Evolutionary conservation across 2,797 vertebrate genomes (phyloP), one percentile per base, ranked within the genome.

Genomic region (Meriones psammophilus): DNA sequence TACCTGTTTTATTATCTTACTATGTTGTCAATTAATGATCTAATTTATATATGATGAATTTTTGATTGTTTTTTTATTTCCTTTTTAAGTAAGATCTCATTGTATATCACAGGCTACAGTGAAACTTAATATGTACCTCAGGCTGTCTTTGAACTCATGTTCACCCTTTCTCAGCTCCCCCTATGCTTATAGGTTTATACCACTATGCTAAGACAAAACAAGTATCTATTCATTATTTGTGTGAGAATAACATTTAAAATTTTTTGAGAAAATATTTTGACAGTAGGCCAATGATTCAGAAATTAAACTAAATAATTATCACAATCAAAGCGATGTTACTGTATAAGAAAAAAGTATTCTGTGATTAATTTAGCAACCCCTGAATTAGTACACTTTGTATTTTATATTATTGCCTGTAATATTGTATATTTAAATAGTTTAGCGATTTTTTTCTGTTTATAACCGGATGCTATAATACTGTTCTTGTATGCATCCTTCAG

Each of bases 321-420:
- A 13, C 4, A 81, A 81, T 85, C 60, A 92, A 36, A 92, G 92
- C 42, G 26, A 73, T n/a, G 71, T 42, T 89, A 74, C n/a, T 89
- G 10, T 92, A n/a, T 91, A 87, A 83, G 76, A 76, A 94, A 89
- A 94, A 73, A 89, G 10, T 94, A 46, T 88, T 73, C 36, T 94
- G n/a, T 89, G 68, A 91, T 74, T 62, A 95, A 76, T 88, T 92
- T 74, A 84, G 5, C 20, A 96, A 56, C 69, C 17, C 42, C 9
- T 86, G 42, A 64, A n/a, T 94, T 71, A 93, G 90, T 80, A 66
- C 2, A 39, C 6, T 76, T 87, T 92, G 22, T 69, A 87, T 73
- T 95, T 62, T 81, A 22, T 3, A 74, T 50, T 50, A 50, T 50
- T 50, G 50, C 50, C 50, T 10, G 50, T 74, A 33, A 36, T 15